Base-by-base conservation (phyloP, 2,113 vertebrate genomes). In the Cygnus atratus region DNA sequence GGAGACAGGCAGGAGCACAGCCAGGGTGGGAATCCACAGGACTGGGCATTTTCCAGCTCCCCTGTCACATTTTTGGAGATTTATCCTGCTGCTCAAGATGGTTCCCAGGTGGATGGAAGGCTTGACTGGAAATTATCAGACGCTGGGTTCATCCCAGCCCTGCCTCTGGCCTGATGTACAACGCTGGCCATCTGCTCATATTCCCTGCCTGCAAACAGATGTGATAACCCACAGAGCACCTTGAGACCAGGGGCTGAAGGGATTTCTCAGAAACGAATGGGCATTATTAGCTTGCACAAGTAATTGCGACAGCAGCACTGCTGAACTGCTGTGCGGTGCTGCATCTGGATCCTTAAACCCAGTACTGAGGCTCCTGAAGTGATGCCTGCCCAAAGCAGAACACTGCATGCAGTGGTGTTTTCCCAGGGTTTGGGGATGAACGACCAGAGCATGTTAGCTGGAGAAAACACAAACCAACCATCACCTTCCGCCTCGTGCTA, bases 331-430 rank as follows among this genome's bases (percentile, higher is more conserved):
- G 17, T 26, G 16, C 31, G 48, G 4, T 1, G 1, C 8, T 63
- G 39, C 55, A 39, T 13, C 46, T 20, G 33, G 14, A 63, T 28
- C 26, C 44, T 33, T 50, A 59, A 85, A 79, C 8, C 2, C 4
- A 25, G 16, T 5, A 9, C 0, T 13, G 26, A 80, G 22, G 52
- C 8, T 61, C 16, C 21, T 58, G 43, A 76, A 73, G 22, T 12
- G 4, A 52, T 74, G 22, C 15, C 35, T 22, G 19, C 46, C 21
- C 18, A 61, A 44, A 62, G 24, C 17, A 87, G 11, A 65, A 62
- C 4, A 37, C 6, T 43, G 22, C 43, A 48, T 0, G 3, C 14
- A 72, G 52, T 0, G 0, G 22, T 39, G 22, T 67, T 92, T 87
- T 72, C 25, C 12, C 29, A 44, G 33, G 22, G 7, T 46, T 63